A percentile compares a stretch with the other conserved stretches of the same genome.
Conservation (phyloP, 2,888 invertebrate species). For the Toxonevra muliebris region DNA sequence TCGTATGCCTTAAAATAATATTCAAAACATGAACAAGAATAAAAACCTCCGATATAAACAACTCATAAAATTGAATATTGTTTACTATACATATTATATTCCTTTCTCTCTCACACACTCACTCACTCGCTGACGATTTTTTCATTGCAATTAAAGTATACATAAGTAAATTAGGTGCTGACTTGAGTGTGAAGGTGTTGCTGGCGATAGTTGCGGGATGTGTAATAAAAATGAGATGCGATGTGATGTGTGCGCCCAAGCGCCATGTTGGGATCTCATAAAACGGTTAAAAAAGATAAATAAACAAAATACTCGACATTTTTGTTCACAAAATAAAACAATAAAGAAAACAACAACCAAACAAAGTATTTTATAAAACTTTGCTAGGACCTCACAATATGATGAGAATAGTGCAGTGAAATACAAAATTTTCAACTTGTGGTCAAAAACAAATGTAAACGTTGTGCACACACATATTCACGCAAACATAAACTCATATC, state of each 20-base stretch:
- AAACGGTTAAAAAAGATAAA: slow-evolving; percentile 31
- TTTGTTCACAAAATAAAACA: background rate
- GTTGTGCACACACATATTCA: background rate
- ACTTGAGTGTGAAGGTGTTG: slow-evolving; percentile 16
- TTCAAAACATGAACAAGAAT: too few relatives aligned
- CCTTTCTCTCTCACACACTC: too few relatives aligned
- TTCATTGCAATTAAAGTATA: too few relatives aligned
- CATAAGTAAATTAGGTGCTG: background rate
- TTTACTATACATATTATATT: too few relatives aligned
- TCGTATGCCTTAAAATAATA: too few relatives aligned
- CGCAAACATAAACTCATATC: background rate
- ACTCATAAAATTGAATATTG: too few relatives aligned
- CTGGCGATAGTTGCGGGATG: slow-evolving; percentile 12
- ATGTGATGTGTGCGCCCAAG: slow-evolving; percentile 21
- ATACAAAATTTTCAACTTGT: slow-evolving; percentile 30
- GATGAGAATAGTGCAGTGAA: slow-evolving; percentile 4
- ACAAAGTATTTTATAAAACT: background rate
- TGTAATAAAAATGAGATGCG: slow-evolving; percentile 5
- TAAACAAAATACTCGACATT: slow-evolving; percentile 17
- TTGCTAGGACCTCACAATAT: slow-evolving; percentile 25
- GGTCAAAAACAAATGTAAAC: slow-evolving; percentile 19
- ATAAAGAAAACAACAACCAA: background rate
- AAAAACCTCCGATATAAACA: too few relatives aligned
- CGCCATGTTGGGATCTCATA: slow-evolving; percentile 28
- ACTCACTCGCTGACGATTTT: too few relatives aligned